Conservation (phyloP, 2,888 invertebrate species). For the Stegana nigrithorax region DNA sequence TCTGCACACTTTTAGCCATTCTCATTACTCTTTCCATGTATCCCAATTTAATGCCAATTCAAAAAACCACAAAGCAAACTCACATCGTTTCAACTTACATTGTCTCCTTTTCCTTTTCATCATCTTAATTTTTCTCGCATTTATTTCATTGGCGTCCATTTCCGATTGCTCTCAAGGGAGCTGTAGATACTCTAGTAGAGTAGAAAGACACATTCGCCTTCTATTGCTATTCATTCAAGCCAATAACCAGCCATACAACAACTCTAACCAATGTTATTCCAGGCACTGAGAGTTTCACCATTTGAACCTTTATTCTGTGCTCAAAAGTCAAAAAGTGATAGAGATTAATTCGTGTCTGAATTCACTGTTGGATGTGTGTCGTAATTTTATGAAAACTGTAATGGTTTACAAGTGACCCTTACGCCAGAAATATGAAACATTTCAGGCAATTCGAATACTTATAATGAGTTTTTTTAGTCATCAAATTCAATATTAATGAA, state of each 20-base stretch:
- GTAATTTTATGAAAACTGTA: slow-evolving; percentile 1
- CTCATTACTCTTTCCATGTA: slow-evolving; percentile 54
- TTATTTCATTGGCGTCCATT: slow-evolving; percentile 59
- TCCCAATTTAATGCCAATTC: slow-evolving; percentile 35
- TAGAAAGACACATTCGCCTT: slow-evolving; percentile 22
- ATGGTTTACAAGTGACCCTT: slow-evolving; percentile 12
- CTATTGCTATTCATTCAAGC: slow-evolving; percentile 39
- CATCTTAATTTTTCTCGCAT: slow-evolving; percentile 46
- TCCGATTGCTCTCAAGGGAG: slow-evolving; percentile 63
- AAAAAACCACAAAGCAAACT: background rate
- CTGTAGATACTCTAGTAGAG: slow-evolving; percentile 41
- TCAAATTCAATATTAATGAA: too few relatives aligned
- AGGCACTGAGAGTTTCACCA: background rate
- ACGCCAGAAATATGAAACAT: too few relatives aligned
- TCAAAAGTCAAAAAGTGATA: slow-evolving; percentile 43
- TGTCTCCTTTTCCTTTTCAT: slow-evolving; percentile 8
- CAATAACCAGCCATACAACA: slow-evolving; percentile 54
- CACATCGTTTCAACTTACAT: background rate
- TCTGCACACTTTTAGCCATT: slow-evolving; percentile 22
- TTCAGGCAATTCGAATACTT: slow-evolving; percentile 20
- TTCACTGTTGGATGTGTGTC: slow-evolving; percentile 29
- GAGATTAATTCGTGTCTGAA: slow-evolving; percentile 56
- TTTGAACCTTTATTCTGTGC: background rate
- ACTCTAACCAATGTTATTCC: background rate
- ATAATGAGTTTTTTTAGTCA: slow-evolving; percentile 46